Conservation (phyloP, 2,888 invertebrate genomes). For the Drosophila macrospina region DNA sequence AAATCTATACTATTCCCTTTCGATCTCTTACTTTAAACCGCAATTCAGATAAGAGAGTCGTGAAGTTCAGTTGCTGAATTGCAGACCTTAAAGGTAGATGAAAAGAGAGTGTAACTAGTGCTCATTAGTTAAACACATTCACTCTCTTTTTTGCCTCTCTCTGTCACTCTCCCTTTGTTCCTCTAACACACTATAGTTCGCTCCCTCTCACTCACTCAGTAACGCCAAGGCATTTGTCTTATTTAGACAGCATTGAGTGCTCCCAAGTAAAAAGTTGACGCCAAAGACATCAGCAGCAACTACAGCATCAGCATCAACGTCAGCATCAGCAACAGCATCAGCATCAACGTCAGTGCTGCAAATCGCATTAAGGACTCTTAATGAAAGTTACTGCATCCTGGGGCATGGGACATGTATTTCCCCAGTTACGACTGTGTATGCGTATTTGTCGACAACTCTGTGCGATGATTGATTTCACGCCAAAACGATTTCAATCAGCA, state of each 20-base stretch:
- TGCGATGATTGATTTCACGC: conserved; percentile 83
- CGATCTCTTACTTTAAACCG: no score
- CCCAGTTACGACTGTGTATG: conserved; percentile 8
- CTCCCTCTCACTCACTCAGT: neutral
- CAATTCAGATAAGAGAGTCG: neutral
- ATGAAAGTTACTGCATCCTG: conserved; percentile 80
- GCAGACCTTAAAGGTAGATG: neutral
- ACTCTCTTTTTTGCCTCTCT: neutral
- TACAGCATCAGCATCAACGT: conserved; percentile 49
- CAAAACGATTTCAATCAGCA: conserved; percentile 83
- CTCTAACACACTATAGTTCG: neutral
- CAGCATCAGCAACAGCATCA: conserved; percentile 40
- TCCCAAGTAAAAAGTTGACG: conserved; percentile 41
- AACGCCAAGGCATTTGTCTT: conserved; percentile 68
- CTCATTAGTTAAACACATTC: conserved; percentile 51
- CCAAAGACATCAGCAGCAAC: conserved; percentile 37
- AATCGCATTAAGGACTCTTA: conserved; percentile 83
- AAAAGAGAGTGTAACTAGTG: neutral
- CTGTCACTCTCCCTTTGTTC: neutral
- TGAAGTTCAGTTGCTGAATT: neutral
- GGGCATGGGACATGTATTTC: conserved; percentile 56
- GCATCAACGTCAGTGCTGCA: conserved; percentile 67
- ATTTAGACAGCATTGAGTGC: conserved; percentile 41
- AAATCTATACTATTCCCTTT: no score
- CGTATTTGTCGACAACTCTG: conserved; percentile 59